phyloP scores from a whole-genome alignment of 2,113 vertebrate species.

The Collichthys lucidus region DNA sequence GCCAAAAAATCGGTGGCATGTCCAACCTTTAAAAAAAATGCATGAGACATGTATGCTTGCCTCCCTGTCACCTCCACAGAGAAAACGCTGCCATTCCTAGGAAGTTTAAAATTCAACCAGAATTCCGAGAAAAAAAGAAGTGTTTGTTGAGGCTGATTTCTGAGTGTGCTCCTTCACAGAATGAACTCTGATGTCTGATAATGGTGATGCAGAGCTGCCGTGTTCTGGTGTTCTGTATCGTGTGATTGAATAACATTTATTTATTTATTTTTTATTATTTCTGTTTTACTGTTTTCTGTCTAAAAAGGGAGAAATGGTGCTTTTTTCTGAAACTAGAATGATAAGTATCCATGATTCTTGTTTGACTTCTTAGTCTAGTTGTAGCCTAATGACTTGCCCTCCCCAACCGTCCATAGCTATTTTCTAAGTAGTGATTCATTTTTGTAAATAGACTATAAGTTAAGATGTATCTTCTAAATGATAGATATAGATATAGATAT shows the following conservation, averaged over 20 bases:
- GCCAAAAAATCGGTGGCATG: not conserved
- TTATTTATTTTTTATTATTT: no score
- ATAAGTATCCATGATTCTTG: slow-evolving; percentile 70
- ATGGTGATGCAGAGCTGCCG: slow-evolving; percentile 38
- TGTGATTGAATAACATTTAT: slow-evolving; percentile 50
- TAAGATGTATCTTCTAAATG: slow-evolving; percentile 90
- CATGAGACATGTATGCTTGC: slow-evolving; percentile 26
- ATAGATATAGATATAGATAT: slow-evolving; percentile 90
- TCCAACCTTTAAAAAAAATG: slow-evolving; percentile 14
- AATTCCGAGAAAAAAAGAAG: not conserved
- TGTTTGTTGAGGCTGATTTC: slow-evolving; percentile 23
- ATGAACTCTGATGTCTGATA: slow-evolving; percentile 31
- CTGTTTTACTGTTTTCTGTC: slow-evolving; percentile 66
- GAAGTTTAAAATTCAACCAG: slow-evolving; percentile 23
- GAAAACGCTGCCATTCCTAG: slow-evolving; percentile 19
- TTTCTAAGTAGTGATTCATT: slow-evolving; percentile 79
- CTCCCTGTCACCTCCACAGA: slow-evolving; percentile 19
- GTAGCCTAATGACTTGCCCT: slow-evolving; percentile 77
- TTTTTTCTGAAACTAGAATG: slow-evolving; percentile 77
- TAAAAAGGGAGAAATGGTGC: slow-evolving; percentile 84
- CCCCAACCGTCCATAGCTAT: slow-evolving; percentile 80
- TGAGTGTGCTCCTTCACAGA: slow-evolving; percentile 45
- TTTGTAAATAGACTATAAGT: slow-evolving; percentile 84
- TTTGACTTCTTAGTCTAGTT: slow-evolving; percentile 73
- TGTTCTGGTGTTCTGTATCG: slow-evolving; percentile 50